These are phyloP conservation scores for Chauna torquata DNA, from an alignment of 2,113 vertebrate species.

Conservation along the genomic window DNA sequence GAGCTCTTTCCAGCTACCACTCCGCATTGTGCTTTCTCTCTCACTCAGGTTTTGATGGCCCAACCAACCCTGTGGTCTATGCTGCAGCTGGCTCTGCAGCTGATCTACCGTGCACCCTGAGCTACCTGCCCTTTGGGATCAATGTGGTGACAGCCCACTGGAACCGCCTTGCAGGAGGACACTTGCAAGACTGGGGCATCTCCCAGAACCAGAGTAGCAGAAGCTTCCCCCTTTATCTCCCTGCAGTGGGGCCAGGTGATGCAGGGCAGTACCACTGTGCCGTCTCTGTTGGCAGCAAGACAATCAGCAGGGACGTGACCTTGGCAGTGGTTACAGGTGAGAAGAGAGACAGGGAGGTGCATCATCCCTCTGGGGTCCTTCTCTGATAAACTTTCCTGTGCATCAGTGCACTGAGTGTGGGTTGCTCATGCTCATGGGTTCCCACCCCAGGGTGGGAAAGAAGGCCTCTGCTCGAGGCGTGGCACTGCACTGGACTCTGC, in stretches of 20 bases:
- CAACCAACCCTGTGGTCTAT: slow-evolving; percentile 53
- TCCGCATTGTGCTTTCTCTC: not conserved
- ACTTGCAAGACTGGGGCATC: not conserved
- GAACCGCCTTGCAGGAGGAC: slow-evolving; percentile 29
- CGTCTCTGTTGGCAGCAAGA: slow-evolving; percentile 43
- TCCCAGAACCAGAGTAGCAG: not conserved
- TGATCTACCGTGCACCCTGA: slow-evolving; percentile 64
- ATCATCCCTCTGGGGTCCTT: not conserved
- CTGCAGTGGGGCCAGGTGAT: slow-evolving; percentile 46
- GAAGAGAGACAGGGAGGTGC: not conserved
- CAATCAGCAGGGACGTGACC: slow-evolving; percentile 49
- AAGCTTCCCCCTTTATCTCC: slow-evolving; percentile 61
- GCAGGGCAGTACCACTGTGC: slow-evolving; percentile 70
- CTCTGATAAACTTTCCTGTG: not conserved
- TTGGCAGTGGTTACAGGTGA: slow-evolving; percentile 77
- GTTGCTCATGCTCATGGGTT: not conserved
- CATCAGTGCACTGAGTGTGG: not conserved
- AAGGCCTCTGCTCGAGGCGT: not conserved
- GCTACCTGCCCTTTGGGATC: slow-evolving; percentile 4
- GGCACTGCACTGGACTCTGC: not conserved
- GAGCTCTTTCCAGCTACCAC: not conserved
- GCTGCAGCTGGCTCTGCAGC: slow-evolving; percentile 68
- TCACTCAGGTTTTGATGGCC: slow-evolving; percentile 69
- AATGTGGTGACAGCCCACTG: slow-evolving; percentile 40
- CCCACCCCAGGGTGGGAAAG: fast-evolving